Evolutionary conservation across 2,797 vertebrate species (phyloP).

Genomic region (Pseudocheirus occidentalis): DNA sequence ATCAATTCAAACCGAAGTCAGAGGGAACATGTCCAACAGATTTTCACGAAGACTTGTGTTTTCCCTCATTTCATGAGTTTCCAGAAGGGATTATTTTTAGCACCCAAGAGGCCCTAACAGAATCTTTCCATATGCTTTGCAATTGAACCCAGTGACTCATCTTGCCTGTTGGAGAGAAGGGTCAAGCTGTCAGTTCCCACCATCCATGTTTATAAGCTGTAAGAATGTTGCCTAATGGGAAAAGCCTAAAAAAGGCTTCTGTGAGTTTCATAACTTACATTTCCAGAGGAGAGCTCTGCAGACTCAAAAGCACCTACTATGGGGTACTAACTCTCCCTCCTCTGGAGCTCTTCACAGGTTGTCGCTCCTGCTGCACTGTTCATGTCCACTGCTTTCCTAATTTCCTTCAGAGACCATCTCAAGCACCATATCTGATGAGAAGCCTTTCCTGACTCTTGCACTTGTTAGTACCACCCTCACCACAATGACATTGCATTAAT

Average conservation of each 20-base stretch:
- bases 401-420: too few relatives aligned
- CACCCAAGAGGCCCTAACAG: background rate
- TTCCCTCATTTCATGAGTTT: constrained; percentile 31
- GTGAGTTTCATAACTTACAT: background rate
- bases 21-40: constrained; percentile 5
- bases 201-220: background rate
- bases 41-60: constrained; percentile 38
- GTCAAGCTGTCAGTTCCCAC: background rate
- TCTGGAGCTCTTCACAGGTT: background rate
- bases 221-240: background rate
- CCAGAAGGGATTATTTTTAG: constrained; percentile 52
- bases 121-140: constrained; percentile 9
- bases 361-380: background rate
- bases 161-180: constrained; percentile 22
- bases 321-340: background rate
- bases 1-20: constrained; percentile 34
- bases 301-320: background rate
- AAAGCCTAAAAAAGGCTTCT: background rate
- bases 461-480: background rate
- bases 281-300: constrained; percentile 25
- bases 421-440: background rate
- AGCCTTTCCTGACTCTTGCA: background rate
- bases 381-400: too few relatives aligned
- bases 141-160: background rate
- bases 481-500: background rate